Base-by-base conservation (phyloP, 2,797 vertebrate genomes). In the Xenopus petersii region DNA sequence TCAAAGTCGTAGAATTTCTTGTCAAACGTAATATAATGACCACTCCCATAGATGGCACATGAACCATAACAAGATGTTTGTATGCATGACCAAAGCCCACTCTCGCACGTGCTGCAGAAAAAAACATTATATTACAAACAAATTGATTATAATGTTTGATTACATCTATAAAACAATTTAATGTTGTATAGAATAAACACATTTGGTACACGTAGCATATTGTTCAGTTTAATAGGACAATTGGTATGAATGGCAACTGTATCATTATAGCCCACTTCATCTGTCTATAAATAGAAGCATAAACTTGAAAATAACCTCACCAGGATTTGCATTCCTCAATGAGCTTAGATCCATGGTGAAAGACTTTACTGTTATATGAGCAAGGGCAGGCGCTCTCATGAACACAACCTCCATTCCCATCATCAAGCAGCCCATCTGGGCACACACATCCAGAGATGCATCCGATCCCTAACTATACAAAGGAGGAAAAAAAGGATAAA, bases 11-110 rank as follows among this genome's bases (percentile, higher is more conserved):
- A 98, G 48, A 85, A 81, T 75, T 72, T 88, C 71, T 93, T 86
- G 60, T 99, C 97, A 80, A 96, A 98, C 65, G 94, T 97, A 58
- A 80, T 86, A 74, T 95, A 96, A 86, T 98, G 97, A 67, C 97
- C 97, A 11, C 88, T 95, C 69, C 97, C 97, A 47, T 98, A 97
- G 80, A 98, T 91, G n/a, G 67, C 81, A 26, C 97, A 99, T 48
- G 91, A 92, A 64, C 91, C 92, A 21, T 89, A 81, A 84, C 97
- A 98, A 42, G 74, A 64, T 0, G 82, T 2, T 0, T 88, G 2
- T 5, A 94, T 94, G 76, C 97, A 99, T 0, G 16, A 49, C 97
- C 97, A 98, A 58, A 13, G 56, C n/a, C 97, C 95, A 62, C 78
- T 81, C 77, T 81, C 89, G 82, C 97, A 99, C 33, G 83, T 92